Percentiles rank a stretch among this genome's conserved stretches.
Conservation (phyloP, 2,113 vertebrate genomes). For the Neogale vison region DNA sequence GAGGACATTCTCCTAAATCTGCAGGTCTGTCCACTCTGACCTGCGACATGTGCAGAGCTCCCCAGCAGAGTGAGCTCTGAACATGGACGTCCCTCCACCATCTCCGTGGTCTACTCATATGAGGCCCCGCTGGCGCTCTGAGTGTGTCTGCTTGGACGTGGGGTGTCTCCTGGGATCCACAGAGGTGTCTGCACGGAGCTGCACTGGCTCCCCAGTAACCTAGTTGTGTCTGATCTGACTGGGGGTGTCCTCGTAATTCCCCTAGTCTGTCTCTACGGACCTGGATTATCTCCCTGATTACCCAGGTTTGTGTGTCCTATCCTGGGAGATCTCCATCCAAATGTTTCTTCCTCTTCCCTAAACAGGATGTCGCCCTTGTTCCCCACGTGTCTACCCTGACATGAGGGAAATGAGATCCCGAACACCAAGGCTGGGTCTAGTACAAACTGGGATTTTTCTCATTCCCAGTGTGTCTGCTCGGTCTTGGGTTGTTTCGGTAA, state of each 20-base stretch:
- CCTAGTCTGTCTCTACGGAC: background rate
- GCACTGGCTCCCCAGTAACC: background rate
- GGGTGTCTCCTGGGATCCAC: background rate
- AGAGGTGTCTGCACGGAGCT: background rate
- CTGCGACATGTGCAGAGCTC: too few species aligned
- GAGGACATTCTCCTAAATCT: too few species aligned
- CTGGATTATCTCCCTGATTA: background rate
- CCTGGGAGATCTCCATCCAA: background rate
- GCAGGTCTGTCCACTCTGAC: too few species aligned
- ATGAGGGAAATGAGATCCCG: background rate
- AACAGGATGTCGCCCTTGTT: background rate
- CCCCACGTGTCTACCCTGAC: background rate
- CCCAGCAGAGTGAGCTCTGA: background rate
- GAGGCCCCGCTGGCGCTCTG: background rate
- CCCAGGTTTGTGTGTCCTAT: too few species aligned
- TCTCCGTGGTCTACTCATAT: background rate
- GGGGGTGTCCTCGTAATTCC: background rate
- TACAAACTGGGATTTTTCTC: background rate
- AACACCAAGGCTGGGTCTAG: background rate
- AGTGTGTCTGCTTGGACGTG: background rate
- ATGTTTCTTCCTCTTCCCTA: background rate
- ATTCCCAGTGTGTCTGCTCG: background rate
- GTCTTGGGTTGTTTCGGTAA: background rate
- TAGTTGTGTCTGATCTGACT: background rate
- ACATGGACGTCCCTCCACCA: background rate